Evolutionary conservation across 1,140 invertebrate genomes (phyloP).

Genomic region (Platyscapa corneri): DNA sequence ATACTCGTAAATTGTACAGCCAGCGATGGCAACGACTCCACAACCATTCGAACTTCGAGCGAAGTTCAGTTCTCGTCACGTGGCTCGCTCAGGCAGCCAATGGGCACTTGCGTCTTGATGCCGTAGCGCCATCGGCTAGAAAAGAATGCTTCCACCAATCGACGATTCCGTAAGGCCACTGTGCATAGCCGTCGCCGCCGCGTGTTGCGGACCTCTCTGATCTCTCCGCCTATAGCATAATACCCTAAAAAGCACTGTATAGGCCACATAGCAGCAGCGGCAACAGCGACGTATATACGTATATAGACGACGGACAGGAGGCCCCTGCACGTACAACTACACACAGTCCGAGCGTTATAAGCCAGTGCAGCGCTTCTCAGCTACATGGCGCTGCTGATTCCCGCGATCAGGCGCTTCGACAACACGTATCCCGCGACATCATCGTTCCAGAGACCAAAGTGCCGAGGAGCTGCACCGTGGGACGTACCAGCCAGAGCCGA

Average conservation of each 20-base stretch:
- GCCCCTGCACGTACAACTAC: neutral
- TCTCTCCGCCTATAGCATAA: constrained; percentile 11
- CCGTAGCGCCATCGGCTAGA: constrained; percentile 16
- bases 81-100: constrained; percentile 27
- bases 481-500: constrained; percentile 1
- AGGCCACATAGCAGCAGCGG: neutral
- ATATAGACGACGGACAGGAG: neutral
- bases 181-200: neutral
- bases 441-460: neutral
- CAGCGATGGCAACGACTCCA: neutral
- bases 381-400: constrained; percentile 37
- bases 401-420: neutral
- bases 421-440: neutral
- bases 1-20: no score
- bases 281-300: constrained; percentile 4
- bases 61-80: constrained; percentile 30
- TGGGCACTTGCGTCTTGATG: constrained; percentile 40
- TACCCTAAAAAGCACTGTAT: constrained; percentile 36
- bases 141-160: constrained; percentile 9
- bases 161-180: neutral
- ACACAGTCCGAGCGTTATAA: neutral
- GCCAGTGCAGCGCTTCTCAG: constrained; percentile 16
- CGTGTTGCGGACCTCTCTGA: constrained; percentile 26
- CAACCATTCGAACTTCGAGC: neutral
- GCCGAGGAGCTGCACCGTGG: neutral